Evolutionary conservation across 2,113 vertebrate species (phyloP).

Genomic region (Garra rufa): DNA sequence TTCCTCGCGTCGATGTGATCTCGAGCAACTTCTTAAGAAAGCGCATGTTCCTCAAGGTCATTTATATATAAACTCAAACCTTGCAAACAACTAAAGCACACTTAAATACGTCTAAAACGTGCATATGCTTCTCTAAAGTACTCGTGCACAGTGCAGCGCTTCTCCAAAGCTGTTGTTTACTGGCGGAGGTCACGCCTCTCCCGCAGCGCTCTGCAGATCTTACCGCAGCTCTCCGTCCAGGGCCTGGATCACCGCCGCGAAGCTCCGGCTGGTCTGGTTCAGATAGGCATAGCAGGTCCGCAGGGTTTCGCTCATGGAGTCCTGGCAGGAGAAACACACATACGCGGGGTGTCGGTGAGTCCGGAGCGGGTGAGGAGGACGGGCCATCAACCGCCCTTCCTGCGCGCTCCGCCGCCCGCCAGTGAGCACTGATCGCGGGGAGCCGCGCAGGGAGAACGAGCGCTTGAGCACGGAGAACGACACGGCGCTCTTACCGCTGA

Average conservation of each 20-base stretch:
- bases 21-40: neutral
- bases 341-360: constrained; percentile 66
- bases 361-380: constrained; percentile 57
- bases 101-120: neutral
- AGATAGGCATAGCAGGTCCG: constrained; percentile 89
- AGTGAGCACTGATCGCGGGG: constrained; percentile 56
- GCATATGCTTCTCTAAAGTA: neutral
- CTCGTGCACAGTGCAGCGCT: neutral
- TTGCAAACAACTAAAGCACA: neutral
- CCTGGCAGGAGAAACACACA: constrained; percentile 82
- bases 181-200: constrained; percentile 54
- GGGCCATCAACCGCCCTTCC: constrained; percentile 58
- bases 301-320: constrained; percentile 86
- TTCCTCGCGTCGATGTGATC: too few relatives aligned
- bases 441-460: constrained; percentile 76
- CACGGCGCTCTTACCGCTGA: constrained; percentile 78
- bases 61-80: neutral
- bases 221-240: constrained; percentile 93
- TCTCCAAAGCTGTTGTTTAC: constrained; percentile 25
- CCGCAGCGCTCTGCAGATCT: constrained; percentile 53
- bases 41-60: neutral
- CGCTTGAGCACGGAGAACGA: constrained; percentile 82
- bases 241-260: constrained; percentile 93
- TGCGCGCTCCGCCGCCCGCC: constrained; percentile 68
- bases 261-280: constrained; percentile 94